A percentile compares a stretch with the other conserved stretches of the same genome.
phyloP scores from a whole-genome alignment of 2,888 invertebrate genomes.

The Nemurella pictetii region DNA sequence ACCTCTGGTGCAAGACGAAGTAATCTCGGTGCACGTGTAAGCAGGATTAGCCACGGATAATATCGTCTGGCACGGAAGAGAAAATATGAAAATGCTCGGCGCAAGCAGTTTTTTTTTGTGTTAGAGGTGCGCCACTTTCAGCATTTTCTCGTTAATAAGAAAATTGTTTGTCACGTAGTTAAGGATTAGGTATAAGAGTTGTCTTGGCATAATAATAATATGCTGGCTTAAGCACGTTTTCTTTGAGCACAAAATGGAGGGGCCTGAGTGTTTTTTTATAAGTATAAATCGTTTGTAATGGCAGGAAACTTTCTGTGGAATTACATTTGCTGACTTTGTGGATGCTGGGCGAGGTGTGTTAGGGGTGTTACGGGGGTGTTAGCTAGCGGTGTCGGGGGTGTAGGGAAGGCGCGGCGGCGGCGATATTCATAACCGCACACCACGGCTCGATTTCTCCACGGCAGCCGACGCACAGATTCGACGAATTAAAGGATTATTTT shows the following conservation, averaged over 20 bases:
- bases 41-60: background rate
- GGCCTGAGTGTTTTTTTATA: constrained; percentile 21
- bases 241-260: background rate
- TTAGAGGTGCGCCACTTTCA: background rate
- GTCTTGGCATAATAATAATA: background rate
- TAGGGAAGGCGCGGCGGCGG: no score
- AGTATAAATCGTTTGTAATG: constrained; percentile 26
- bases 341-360: background rate
- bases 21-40: background rate
- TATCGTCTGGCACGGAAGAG: background rate
- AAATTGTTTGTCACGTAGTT: constrained; percentile 2
- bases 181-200: background rate
- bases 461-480: constrained; percentile 16
- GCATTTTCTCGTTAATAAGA: background rate
- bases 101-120: background rate
- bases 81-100: background rate
- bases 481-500: constrained; percentile 37
- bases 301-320: background rate
- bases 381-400: no score
- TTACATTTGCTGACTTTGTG: constrained; percentile 3
- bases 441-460: background rate
- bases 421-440: constrained; percentile 4
- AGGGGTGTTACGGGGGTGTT: no score
- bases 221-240: constrained; percentile 24
- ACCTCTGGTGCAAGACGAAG: background rate